Evolutionary conservation across 2,888 invertebrate genomes (phyloP).

Genomic region (Brachylomia viminalis): DNA sequence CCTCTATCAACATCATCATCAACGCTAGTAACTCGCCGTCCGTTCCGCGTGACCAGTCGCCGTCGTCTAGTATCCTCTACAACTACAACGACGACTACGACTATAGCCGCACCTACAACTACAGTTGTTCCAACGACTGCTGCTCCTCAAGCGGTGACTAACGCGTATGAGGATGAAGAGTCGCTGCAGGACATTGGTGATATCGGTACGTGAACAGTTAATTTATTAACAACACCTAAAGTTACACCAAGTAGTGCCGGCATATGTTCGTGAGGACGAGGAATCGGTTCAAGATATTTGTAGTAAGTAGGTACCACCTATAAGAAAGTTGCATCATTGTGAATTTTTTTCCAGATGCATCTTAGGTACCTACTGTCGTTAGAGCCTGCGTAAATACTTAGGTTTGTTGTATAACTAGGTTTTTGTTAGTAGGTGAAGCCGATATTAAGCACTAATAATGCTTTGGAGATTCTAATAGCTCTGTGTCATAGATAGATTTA

Average conservation of each 20-base stretch:
- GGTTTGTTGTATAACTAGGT: no score
- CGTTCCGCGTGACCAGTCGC: slow-evolving; percentile 83
- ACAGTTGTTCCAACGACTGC: slow-evolving; percentile 19
- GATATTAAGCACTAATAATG: background rate
- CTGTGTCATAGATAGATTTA: background rate
- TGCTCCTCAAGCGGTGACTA: slow-evolving; percentile 49
- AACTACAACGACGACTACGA: slow-evolving; percentile 68
- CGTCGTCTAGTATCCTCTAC: slow-evolving; percentile 73
- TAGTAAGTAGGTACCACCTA: background rate
- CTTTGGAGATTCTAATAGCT: background rate
- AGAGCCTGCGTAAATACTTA: background rate
- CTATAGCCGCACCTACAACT: slow-evolving; percentile 50
- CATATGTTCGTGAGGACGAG: background rate
- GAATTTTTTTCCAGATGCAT: background rate
- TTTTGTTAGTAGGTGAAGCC: background rate
- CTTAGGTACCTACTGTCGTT: background rate
- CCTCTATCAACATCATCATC: slow-evolving; percentile 58
- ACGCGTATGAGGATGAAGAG: slow-evolving; percentile 79
- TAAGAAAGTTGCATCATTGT: background rate
- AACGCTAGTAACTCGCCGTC: slow-evolving; percentile 73
- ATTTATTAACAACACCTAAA: background rate
- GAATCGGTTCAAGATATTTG: background rate
- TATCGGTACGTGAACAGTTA: slow-evolving; percentile 72
- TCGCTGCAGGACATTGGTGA: slow-evolving; percentile 83
- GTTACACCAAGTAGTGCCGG: background rate